Conservation (phyloP, 2,888 invertebrate species). For the Drosophila quasianomalipes region DNA sequence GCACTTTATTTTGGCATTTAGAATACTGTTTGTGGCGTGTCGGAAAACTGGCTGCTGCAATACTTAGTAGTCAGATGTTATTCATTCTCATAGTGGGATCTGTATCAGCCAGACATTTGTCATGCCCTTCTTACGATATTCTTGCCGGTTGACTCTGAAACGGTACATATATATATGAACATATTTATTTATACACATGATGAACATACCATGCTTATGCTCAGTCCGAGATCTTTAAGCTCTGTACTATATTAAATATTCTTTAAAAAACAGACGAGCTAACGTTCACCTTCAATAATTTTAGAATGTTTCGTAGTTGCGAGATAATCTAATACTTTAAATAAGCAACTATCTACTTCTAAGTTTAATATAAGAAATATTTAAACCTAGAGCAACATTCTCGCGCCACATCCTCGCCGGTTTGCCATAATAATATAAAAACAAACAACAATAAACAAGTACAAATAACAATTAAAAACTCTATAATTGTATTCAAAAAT, state of each 20-base stretch:
- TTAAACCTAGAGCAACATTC: background rate
- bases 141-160: background rate
- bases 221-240: background rate
- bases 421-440: conserved; percentile 8
- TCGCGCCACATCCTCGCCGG: background rate
- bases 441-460: background rate
- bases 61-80: background rate
- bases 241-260: background rate
- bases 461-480: conserved; percentile 21
- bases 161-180: background rate
- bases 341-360: background rate
- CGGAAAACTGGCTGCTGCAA: conserved; percentile 1
- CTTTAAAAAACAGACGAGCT: background rate
- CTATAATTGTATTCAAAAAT: conserved; percentile 61
- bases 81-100: background rate
- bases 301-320: background rate
- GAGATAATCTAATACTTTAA: background rate
- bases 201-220: background rate
- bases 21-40: background rate
- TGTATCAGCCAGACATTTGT: conserved; percentile 1
- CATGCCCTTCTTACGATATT: background rate
- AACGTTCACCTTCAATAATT: background rate
- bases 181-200: background rate
- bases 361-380: background rate
- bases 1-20: background rate